These are phyloP conservation scores for Metacarcinus magister DNA, from an alignment of 2,888 invertebrate genomes.

Conservation along the genomic window DNA sequence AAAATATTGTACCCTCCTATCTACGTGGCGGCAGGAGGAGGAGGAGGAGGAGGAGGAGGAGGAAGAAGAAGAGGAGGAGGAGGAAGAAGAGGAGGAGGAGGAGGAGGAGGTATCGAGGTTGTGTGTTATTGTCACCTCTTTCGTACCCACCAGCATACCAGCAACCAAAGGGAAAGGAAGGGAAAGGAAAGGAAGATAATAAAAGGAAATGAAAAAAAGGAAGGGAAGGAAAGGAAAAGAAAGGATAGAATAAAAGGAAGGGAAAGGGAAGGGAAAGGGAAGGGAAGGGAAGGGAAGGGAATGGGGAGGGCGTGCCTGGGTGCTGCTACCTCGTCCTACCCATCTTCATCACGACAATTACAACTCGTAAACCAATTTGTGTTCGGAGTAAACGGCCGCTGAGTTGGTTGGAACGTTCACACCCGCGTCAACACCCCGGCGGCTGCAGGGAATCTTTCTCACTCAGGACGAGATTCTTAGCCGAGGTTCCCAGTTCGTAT, in stretches of 20 bases:
- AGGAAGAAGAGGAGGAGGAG: neutral
- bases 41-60: neutral
- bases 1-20: constrained; percentile 14
- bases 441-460: neutral
- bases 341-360: constrained; percentile 58
- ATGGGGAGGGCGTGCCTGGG: neutral
- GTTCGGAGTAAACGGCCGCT: constrained; percentile 40
- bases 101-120: neutral
- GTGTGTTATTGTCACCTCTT: neutral
- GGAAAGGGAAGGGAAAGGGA: neutral
- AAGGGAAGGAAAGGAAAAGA: neutral
- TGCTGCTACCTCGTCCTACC: constrained; percentile 14
- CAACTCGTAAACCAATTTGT: constrained; percentile 65
- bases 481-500: neutral
- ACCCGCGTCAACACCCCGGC: neutral
- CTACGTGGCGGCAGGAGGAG: neutral
- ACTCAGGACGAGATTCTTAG: constrained; percentile 4
- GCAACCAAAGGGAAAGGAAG: neutral
- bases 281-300: neutral
- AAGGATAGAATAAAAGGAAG: neutral
- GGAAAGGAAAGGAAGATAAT: neutral
- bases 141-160: neutral
- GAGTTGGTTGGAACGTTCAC: constrained; percentile 43
- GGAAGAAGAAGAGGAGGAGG: neutral
- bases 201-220: neutral